Base-by-base conservation (phyloP, 23 tunicate species). In the Trididemnum clinides region DNA sequence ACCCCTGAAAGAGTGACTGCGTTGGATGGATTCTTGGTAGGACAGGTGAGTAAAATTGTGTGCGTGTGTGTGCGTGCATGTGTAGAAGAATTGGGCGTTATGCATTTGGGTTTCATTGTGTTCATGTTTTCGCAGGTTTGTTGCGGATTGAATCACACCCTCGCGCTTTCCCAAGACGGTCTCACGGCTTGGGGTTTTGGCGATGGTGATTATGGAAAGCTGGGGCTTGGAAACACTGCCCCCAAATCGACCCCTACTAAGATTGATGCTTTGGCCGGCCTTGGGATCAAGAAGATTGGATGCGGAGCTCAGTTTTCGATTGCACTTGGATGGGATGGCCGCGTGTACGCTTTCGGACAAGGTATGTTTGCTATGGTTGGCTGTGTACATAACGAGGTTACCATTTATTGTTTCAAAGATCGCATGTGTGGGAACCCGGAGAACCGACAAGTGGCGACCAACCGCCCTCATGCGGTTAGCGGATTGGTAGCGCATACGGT, bases 141-240 rank as follows among this genome's bases (percentile, higher is more conserved):
- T 4, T 96, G 99, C 51, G 99, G 99, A 2, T 74, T 96, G 66
- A 96, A 96, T 71, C 99, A 96, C 81, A 96, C 99, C 15, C 54
- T 96, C 20, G 93, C 82, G 10, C 66, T 91, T 0, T 96, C 99
- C 1, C 99, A 88, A 64, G 99, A 96, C 66, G 96, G 93, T 5
- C 35, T 87, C 33, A 88, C 90, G 0, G 37, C 91, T 12, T 96
- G 99, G 99, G 90, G 95, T 32, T 96, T 91, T 72, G 99, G 99
- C 0, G 99, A 96, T 51, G 99, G 96, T 3, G 99, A 96, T 73
- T 96, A 87, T 66, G 99, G 99, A 28, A 96, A 96, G 57, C 90
- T 96, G 18, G 99, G 99, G 15, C 90, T 87, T 21, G 96, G 95
- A 15, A 51, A 33, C 33, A 90, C 95, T 4, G 37, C 89, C 0